Conservation (phyloP, 2,113 vertebrate genomes). For the Peromyscus maniculatus region DNA sequence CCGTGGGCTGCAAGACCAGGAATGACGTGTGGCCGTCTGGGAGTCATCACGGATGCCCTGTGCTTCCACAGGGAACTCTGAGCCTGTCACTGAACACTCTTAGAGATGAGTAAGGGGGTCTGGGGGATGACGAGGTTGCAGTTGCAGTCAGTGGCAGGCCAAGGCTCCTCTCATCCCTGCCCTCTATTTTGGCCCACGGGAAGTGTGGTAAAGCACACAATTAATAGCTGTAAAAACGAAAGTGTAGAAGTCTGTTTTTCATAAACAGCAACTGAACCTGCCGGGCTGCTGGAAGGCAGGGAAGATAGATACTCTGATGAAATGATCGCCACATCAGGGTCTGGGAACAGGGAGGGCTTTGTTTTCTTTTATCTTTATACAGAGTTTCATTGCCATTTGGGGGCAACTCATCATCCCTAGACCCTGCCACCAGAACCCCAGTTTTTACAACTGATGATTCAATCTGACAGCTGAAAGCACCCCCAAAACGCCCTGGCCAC, state of each 20-base stretch:
- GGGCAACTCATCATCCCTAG: background rate
- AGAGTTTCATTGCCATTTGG: background rate
- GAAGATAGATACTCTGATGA: background rate
- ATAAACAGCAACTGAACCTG: background rate
- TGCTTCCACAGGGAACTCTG: background rate
- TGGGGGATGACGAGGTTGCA: rapidly evolving
- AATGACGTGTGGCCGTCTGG: background rate
- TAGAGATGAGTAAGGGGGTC: background rate
- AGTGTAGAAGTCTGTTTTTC: background rate
- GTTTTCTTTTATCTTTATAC: background rate
- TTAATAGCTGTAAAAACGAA: background rate
- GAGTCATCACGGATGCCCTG: background rate
- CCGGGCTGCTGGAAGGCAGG: background rate
- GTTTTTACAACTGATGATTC: slow-evolving; percentile 16
- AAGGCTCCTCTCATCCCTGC: background rate
- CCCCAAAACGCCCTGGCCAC: background rate
- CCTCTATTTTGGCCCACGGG: background rate
- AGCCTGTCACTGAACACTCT: background rate
- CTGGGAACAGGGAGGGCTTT: too few species aligned
- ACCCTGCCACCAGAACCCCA: background rate
- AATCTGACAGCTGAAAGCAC: slow-evolving; percentile 31
- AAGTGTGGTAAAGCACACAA: background rate
- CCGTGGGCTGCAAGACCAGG: background rate
- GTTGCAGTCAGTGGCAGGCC: background rate
- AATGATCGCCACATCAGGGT: background rate